Conservation (phyloP, 2,113 vertebrate species). For the Microtus ochrogaster region DNA sequence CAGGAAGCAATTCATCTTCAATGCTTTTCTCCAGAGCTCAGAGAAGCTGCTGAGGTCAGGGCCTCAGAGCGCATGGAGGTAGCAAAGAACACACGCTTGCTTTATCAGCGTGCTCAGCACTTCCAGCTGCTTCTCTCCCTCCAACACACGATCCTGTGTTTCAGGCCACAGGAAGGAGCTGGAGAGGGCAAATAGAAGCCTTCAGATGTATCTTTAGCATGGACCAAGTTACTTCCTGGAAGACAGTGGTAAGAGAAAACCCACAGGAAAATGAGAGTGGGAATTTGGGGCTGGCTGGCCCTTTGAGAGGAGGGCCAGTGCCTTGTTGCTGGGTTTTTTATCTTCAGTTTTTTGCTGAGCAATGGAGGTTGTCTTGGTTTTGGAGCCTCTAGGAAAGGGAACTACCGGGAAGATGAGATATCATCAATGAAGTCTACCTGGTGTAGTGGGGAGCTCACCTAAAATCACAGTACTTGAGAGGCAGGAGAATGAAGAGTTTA, state of each 20-base stretch:
- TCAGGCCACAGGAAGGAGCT: slow-evolving; percentile 77
- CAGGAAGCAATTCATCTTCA: slow-evolving; percentile 62
- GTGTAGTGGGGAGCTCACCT: too few species aligned
- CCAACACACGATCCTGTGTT: slow-evolving; percentile 45
- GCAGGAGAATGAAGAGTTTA: not conserved
- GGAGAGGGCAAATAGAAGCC: slow-evolving; percentile 68
- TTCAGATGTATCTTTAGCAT: slow-evolving; percentile 70
- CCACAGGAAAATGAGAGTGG: slow-evolving; percentile 51
- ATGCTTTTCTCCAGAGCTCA: not conserved
- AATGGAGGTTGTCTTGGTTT: not conserved
- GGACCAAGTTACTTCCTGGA: slow-evolving; percentile 21
- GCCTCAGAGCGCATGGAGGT: slow-evolving; percentile 3
- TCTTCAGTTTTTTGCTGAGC: slow-evolving; percentile 35
- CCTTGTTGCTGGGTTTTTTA: not conserved
- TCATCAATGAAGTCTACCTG: not conserved
- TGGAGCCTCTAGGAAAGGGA: not conserved
- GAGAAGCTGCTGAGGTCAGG: slow-evolving; percentile 1
- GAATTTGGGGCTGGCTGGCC: not conserved
- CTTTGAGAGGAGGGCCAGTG: slow-evolving; percentile 4
- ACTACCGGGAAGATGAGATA: not conserved
- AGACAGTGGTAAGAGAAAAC: slow-evolving; percentile 60
- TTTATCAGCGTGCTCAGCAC: slow-evolving; percentile 60
- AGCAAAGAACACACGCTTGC: slow-evolving; percentile 40
- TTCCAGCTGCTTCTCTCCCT: slow-evolving; percentile 22
- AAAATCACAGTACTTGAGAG: not conserved